Conservation (phyloP, 37 sponge, comb jelly and placozoan species). For the Aphrocallistes beatrix region DNA sequence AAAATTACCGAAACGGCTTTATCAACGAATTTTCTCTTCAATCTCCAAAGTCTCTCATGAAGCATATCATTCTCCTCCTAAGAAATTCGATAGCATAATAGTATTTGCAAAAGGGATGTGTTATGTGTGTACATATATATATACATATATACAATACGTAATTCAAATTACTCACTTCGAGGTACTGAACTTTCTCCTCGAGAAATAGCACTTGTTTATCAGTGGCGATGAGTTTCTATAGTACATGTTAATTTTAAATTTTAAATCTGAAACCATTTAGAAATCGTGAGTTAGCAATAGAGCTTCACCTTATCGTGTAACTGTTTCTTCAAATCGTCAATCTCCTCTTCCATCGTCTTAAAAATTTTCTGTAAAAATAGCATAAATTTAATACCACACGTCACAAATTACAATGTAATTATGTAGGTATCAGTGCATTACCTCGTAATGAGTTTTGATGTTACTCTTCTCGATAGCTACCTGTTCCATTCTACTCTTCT, state of each 20-base stretch:
- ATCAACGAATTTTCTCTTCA: neutral
- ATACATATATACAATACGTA: neutral
- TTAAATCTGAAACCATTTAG: neutral
- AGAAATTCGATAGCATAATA: too few relatives aligned
- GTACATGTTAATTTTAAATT: neutral
- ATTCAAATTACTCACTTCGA: neutral
- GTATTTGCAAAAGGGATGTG: too few relatives aligned
- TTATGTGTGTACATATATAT: neutral
- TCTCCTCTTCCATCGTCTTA: neutral
- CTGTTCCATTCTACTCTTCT: neutral
- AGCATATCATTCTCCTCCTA: conserved; percentile 16
- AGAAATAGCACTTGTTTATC: neutral
- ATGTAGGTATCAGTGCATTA: neutral
- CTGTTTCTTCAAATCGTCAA: neutral
- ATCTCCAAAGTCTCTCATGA: neutral
- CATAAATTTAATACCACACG: neutral
- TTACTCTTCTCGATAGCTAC: neutral
- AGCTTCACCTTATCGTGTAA: neutral
- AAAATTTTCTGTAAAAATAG: neutral
- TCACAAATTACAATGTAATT: neutral
- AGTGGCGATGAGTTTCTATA: neutral
- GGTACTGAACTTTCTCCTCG: neutral
- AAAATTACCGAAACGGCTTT: neutral
- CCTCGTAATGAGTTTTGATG: neutral
- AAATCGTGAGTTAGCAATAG: neutral